These are phyloP conservation scores for Pocillopora damicornis DNA, from an alignment of 64 coral and sea anemone species.

Conservation along the genomic window DNA sequence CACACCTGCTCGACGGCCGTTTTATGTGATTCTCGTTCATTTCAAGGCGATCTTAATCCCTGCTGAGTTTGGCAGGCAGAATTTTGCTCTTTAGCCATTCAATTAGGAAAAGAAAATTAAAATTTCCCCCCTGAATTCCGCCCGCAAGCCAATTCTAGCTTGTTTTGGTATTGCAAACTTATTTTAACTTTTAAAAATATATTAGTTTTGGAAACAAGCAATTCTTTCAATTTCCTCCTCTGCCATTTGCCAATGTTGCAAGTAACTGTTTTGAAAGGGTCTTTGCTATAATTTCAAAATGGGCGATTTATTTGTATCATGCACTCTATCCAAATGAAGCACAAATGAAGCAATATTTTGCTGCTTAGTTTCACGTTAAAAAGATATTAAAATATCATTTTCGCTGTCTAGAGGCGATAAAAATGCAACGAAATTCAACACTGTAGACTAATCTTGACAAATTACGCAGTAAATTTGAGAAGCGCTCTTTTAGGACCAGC, in stretches of 20 bases:
- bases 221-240: conserved; percentile 84
- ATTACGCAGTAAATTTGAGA: background rate
- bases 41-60: conserved; percentile 30
- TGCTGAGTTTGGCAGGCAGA: conserved; percentile 13
- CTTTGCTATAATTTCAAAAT: conserved; percentile 49
- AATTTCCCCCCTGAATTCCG: conserved; percentile 17
- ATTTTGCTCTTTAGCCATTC: conserved; percentile 33
- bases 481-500: background rate
- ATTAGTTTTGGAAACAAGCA: conserved; percentile 81
- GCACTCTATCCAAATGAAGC: conserved; percentile 48
- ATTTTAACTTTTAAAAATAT: conserved; percentile 28
- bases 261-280: conserved; percentile 82
- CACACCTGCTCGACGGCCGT: background rate
- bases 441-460: background rate
- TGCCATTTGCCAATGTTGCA: conserved; percentile 54
- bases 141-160: conserved; percentile 25
- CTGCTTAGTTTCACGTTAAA: conserved; percentile 43
- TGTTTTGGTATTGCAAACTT: conserved; percentile 37
- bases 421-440: conserved; percentile 36
- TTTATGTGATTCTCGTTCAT: conserved; percentile 25
- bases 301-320: conserved; percentile 79
- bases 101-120: conserved; percentile 17
- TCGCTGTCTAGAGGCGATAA: conserved; percentile 13
- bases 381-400: conserved; percentile 38
- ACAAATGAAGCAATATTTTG: conserved; percentile 68